Percentiles rank a stretch among this genome's conserved stretches.
phyloP scores from a whole-genome alignment of 2,113 vertebrate genomes.

The Pungitius pungitius region DNA sequence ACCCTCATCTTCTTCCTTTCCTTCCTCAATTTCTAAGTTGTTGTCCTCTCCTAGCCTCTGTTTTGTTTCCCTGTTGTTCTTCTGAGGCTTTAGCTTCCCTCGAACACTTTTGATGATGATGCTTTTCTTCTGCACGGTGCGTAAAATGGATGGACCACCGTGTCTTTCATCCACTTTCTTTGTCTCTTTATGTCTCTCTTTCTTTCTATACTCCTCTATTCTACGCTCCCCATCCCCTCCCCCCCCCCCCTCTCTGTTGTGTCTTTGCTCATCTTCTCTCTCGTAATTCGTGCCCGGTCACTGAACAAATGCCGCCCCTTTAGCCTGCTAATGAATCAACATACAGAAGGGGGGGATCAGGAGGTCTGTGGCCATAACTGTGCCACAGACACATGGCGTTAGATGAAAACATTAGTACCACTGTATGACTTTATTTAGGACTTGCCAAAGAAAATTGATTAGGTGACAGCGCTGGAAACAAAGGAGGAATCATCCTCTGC shows the following conservation, averaged over 20 bases:
- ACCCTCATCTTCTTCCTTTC: slow-evolving; percentile 32
- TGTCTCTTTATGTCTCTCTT: slow-evolving; percentile 25
- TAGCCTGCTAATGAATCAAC: slow-evolving; percentile 62
- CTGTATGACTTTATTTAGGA: slow-evolving; percentile 83
- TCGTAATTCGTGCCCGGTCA: slow-evolving; percentile 45
- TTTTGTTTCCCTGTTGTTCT: slow-evolving; percentile 8
- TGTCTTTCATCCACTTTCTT: slow-evolving; percentile 2
- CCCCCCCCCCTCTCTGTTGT: slow-evolving; percentile 37
- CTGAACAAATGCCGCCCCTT: slow-evolving; percentile 60
- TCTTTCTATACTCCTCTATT: slow-evolving; percentile 22
- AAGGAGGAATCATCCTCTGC: slow-evolving; percentile 71
- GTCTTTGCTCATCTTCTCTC: slow-evolving; percentile 57
- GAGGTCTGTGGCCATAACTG: slow-evolving; percentile 56
- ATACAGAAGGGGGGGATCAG: slow-evolving; percentile 63
- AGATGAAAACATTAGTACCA: slow-evolving; percentile 85
- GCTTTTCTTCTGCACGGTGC: slow-evolving; percentile 16
- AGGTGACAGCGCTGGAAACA: slow-evolving; percentile 74
- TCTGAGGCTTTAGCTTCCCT: slow-evolving; percentile 4
- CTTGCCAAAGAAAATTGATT: slow-evolving; percentile 80
- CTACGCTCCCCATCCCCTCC: slow-evolving; percentile 6
- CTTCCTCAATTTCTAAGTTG: slow-evolving; percentile 6
- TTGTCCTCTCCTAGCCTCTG: not conserved
- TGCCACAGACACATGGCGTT: slow-evolving; percentile 78
- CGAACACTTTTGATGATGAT: slow-evolving; percentile 8
- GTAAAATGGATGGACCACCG: not conserved